These are phyloP conservation scores for Agriopis leucophaearia DNA, from an alignment of 2,888 invertebrate genomes.

Conservation along the genomic window DNA sequence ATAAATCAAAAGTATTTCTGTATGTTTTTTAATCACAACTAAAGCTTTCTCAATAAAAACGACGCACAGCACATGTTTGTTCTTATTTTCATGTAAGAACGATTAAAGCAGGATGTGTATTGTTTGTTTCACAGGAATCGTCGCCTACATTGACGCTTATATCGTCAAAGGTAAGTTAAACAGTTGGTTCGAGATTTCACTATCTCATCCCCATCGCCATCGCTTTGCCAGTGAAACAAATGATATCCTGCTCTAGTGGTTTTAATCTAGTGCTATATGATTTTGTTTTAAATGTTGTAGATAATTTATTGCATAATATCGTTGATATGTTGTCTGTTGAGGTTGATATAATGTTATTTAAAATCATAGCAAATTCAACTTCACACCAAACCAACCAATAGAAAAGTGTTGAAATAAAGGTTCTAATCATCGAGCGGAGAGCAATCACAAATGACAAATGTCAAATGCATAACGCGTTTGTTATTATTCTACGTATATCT, in stretches of 20 bases:
- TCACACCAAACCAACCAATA: neutral
- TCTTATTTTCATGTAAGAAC: constrained; percentile 20
- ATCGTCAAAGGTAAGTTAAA: constrained; percentile 91
- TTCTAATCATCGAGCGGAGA: neutral
- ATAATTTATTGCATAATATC: neutral
- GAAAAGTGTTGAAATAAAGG: neutral
- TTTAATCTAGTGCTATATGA: constrained; percentile 36
- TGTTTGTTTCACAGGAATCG: constrained; percentile 90
- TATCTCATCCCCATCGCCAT: constrained; percentile 60
- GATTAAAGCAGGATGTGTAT: constrained; percentile 77
- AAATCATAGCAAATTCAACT: neutral
- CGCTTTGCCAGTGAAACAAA: constrained; percentile 67
- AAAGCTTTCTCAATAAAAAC: neutral
- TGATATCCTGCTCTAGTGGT: constrained; percentile 60
- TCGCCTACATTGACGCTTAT: constrained; percentile 92
- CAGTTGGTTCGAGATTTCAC: constrained; percentile 39
- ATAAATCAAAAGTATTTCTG: too few relatives aligned
- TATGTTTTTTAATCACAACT: neutral
- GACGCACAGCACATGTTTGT: constrained; percentile 17
- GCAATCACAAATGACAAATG: neutral
- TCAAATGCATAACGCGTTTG: neutral
- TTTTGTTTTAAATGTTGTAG: constrained; percentile 2
- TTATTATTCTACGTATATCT: too few relatives aligned
- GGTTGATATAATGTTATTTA: neutral
- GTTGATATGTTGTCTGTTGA: neutral